Percentiles rank a stretch among this genome's conserved stretches.
phyloP scores from a whole-genome alignment of 2,888 invertebrate genomes.

The Eilema caniola region DNA sequence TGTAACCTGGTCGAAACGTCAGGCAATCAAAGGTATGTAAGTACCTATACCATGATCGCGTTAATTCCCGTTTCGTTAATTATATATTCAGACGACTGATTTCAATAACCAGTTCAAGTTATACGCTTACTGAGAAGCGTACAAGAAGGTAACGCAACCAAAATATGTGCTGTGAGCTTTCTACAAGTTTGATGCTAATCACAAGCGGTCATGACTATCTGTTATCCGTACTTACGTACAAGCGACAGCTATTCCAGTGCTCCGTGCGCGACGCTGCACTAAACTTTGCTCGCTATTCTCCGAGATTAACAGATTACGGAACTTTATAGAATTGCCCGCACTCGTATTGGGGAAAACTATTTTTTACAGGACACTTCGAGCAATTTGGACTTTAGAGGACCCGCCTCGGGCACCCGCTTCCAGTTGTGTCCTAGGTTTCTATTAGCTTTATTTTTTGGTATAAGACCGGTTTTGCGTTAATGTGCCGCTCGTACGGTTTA shows the following conservation, averaged over 20 bases:
- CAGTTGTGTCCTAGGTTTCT: conserved; percentile 19
- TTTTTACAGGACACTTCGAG: conserved; percentile 41
- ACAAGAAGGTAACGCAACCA: too few species aligned
- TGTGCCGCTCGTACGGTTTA: too few species aligned
- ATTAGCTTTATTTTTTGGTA: conserved; percentile 29
- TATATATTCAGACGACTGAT: too few species aligned
- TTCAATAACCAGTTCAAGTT: too few species aligned
- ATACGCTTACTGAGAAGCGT: too few species aligned
- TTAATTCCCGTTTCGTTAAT: too few species aligned
- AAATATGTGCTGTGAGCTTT: too few species aligned
- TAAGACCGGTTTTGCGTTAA: conserved; percentile 24
- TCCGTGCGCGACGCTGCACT: conserved; percentile 32
- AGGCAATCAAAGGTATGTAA: too few species aligned
- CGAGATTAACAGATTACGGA: conserved; percentile 60
- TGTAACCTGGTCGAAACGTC: too few species aligned
- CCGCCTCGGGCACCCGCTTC: background rate
- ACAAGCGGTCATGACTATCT: background rate
- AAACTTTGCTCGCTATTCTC: conserved; percentile 55
- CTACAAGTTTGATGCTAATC: too few species aligned
- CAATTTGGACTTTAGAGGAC: conserved; percentile 42
- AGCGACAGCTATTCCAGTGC: background rate
- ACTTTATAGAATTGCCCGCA: conserved; percentile 48
- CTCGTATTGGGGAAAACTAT: conserved; percentile 38
- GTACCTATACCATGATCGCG: too few species aligned
- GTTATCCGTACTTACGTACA: background rate